phyloP scores from a whole-genome alignment of 1,140 invertebrate species.

The Calosoma granatense region DNA sequence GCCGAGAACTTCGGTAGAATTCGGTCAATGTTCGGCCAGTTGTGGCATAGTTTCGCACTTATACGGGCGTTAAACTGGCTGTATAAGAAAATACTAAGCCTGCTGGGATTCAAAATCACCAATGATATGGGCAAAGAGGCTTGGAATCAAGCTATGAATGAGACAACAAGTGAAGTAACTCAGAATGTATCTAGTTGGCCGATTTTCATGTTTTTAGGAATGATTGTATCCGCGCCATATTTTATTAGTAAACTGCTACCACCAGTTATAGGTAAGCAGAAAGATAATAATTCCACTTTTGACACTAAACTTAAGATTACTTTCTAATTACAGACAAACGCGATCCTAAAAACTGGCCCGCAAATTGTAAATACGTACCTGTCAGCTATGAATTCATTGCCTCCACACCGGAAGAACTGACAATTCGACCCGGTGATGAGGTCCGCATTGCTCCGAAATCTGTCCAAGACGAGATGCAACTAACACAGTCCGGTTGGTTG shows the following conservation, averaged over 20 bases:
- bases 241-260: constrained; percentile 76
- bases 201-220: constrained; percentile 69
- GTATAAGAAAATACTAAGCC: constrained; percentile 58
- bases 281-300: constrained; percentile 11
- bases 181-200: constrained; percentile 49
- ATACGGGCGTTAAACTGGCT: constrained; percentile 70
- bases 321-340: constrained; percentile 39
- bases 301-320: constrained; percentile 9
- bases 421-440: constrained; percentile 63
- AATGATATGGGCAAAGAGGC: constrained; percentile 30
- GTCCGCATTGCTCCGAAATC: constrained; percentile 73
- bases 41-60: constrained; percentile 76
- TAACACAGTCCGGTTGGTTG: constrained; percentile 62
- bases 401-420: constrained; percentile 62
- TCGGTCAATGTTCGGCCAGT: constrained; percentile 67
- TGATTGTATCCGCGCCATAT: constrained; percentile 83
- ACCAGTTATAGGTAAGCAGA: constrained; percentile 32
- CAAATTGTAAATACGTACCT: constrained; percentile 57
- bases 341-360: constrained; percentile 56
- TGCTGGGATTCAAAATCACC: constrained; percentile 46
- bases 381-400: constrained; percentile 69
- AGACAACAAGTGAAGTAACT: constrained; percentile 33
- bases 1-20: constrained; percentile 87
- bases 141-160: constrained; percentile 46
- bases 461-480: constrained; percentile 56